Base-by-base conservation (phyloP, 2,797 vertebrate species). In the Acanthornis magna region DNA sequence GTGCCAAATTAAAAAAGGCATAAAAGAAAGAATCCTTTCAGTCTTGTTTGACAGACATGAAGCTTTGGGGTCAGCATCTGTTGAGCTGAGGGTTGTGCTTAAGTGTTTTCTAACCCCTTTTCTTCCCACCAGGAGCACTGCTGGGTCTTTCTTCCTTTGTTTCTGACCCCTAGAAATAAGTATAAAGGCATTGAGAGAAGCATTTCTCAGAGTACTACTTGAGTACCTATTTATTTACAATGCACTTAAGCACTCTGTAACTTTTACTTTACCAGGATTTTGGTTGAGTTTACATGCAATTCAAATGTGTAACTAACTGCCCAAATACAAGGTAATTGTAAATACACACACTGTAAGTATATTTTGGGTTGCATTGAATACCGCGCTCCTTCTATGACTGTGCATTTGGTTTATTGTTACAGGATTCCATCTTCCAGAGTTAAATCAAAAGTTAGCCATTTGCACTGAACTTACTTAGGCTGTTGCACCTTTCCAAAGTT, bases 401-500 rank as follows among this genome's bases (percentile, higher is more conserved):
- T 36, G 18, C 95, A 94, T 96, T 92, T 91, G 94, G 87, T 88
- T 89, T 78, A 40, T 73, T 50, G 67, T 81, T 94, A 85, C 85
- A 95, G 85, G 88, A 91, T 61, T 89, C 66, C 13, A 13, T 86
- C 88, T 66, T 90, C 95, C 76, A 73, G 77, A 96, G 53, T 79
- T 79, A 76, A 84, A 75, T 88, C 26, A 82, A 81, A 93, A 97
- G 85, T 87, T 91, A 92, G 82, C 93, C 88, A 88, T 97, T 97
- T 98, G 97, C 97, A 98, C 97, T 98, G 97, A 95, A 96, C 84
- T 96, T 95, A n/a, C 71, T 79, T 96, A 95, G 80, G 75, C 97
- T 97, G 91, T 97, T 87, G 96, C 98, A 98, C 98, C 97, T 98
- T 98, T 96, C 97, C 92, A 97, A 97, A 98, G 96, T 96, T 95